These are phyloP conservation scores for Itoplectis maculator DNA, from an alignment of 2,888 invertebrate species.

Conservation along the genomic window DNA sequence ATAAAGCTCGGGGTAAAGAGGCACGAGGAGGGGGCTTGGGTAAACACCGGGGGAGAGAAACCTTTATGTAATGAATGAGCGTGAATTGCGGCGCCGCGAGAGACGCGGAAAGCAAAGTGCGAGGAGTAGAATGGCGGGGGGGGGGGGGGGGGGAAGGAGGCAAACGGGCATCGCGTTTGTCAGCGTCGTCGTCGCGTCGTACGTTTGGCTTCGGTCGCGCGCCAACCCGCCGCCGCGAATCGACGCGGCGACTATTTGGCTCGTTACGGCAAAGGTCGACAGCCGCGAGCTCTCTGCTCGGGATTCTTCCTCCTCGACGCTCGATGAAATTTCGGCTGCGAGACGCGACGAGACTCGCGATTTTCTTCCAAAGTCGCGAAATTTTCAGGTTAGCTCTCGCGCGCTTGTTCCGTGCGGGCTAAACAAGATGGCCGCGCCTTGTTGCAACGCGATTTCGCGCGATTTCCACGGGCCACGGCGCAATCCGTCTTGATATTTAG, in stretches of 20 bases:
- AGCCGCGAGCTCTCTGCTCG: slow-evolving; percentile 35
- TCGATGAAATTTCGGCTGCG: slow-evolving; percentile 8
- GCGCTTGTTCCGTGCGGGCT: no score
- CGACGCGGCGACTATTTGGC: slow-evolving; percentile 58
- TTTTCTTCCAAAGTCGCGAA: no score
- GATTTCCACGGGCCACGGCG: no score
- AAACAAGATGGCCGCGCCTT: no score
- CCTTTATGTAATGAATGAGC: slow-evolving; percentile 83
- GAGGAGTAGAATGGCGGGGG: slow-evolving; percentile 5
- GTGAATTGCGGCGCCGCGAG: slow-evolving; percentile 71
- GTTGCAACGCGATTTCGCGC: no score
- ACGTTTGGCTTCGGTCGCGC: slow-evolving; percentile 36
- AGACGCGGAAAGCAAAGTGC: slow-evolving; percentile 27
- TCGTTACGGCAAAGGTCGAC: slow-evolving; percentile 57
- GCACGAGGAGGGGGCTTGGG: slow-evolving; percentile 68
- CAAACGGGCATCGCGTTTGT: slow-evolving; percentile 1
- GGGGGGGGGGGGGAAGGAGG: not conserved
- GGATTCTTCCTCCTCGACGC: not conserved
- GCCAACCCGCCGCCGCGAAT: slow-evolving; percentile 11
- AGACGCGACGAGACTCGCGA: no score
- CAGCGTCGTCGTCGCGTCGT: slow-evolving; percentile 19
- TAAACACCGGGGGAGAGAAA: slow-evolving; percentile 76
- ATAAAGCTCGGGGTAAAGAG: slow-evolving; percentile 70
- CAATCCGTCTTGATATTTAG: no score
- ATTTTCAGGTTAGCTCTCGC: no score